Base-by-base conservation (phyloP, 2,113 vertebrate species). In the Chascanopsetta lugubris region DNA sequence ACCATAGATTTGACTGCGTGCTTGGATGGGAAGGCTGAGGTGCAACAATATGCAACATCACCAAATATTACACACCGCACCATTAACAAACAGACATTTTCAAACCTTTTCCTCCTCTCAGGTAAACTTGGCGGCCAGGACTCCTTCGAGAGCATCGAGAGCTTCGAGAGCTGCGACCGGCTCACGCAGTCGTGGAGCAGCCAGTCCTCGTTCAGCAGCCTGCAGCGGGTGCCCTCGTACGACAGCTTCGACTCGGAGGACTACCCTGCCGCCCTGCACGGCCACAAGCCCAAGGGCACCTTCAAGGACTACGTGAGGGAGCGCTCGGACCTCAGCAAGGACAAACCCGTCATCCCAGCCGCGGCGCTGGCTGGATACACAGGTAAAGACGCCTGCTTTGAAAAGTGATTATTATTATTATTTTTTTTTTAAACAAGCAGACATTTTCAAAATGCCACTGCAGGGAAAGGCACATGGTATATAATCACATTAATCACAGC, bases 261-360 rank as follows among this genome's bases (percentile, higher is more conserved):
- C 85, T 99, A 99, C 72, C 95, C 96, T 0, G 63, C 93, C 0
- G 92, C 95, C 67, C 81, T 99, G 90, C 95, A 95, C 61, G 93
- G 90, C 88, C 96, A 96, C 93, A 99, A 98, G 70, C 96, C 96
- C 88, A 99, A 99, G 90, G 97, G 96, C 89, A 99, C 97, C 80
- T 99, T 99, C 94, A 99, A 99, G 91, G 97, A 99, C 93, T 99
- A 99, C 86, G 97, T 99, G 90, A 93, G 97, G 80, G 97, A 99
- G 80, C 94, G 97, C 43, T 95, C 96, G 0, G 97, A 99, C 88
- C 95, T 97, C 92, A 98, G 96, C 93, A 98, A 99, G 89, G 97
- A 99, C 90, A 99, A 99, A 78, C 97, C 97, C 0, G 97, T 99
- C 89, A 99, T 99, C 55, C 97, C 97, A 45, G 96, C 97, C 15